Evolutionary conservation across 2,888 invertebrate species (phyloP).

Genomic region (Gastrophysa polygoni): DNA sequence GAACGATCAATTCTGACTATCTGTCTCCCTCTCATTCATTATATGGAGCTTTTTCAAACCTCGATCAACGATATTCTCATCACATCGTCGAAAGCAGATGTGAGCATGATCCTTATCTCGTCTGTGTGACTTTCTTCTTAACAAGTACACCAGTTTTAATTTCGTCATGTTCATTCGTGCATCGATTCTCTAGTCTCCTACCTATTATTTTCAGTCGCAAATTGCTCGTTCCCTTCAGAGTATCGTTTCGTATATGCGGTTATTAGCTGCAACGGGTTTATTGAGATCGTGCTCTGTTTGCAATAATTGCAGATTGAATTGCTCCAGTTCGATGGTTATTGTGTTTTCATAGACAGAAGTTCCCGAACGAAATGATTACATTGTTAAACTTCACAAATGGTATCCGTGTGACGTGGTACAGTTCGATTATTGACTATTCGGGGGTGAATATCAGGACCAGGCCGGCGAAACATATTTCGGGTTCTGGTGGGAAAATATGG

Average conservation of each 20-base stretch:
- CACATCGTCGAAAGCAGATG: neutral
- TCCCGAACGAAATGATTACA: neutral
- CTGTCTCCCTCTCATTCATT: too few species aligned
- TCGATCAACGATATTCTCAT: neutral
- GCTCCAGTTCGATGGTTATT: slow-evolving; percentile 7
- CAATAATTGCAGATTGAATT: slow-evolving; percentile 5
- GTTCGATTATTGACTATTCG: neutral
- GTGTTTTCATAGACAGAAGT: neutral
- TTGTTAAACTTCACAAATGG: neutral
- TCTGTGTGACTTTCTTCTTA: slow-evolving; percentile 28
- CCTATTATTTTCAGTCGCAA: slow-evolving; percentile 26
- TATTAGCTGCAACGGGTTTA: slow-evolving; percentile 10
- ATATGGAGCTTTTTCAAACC: too few species aligned
- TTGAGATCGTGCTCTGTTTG: slow-evolving; percentile 10
- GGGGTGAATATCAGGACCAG: too few species aligned
- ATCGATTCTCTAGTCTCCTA: slow-evolving; percentile 22
- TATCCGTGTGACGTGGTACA: neutral
- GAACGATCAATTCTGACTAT: too few species aligned
- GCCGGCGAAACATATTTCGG: too few species aligned
- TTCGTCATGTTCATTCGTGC: slow-evolving; percentile 24
- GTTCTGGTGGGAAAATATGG: too few species aligned
- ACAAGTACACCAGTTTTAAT: slow-evolving; percentile 22
- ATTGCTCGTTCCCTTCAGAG: slow-evolving; percentile 21
- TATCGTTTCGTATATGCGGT: slow-evolving; percentile 13
- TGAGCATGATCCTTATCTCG: slow-evolving; percentile 12